Evolutionary conservation across 1,140 invertebrate genomes (phyloP), one percentile per base, ranked within the genome.

Genomic region (Leptoteleia sp.): DNA sequence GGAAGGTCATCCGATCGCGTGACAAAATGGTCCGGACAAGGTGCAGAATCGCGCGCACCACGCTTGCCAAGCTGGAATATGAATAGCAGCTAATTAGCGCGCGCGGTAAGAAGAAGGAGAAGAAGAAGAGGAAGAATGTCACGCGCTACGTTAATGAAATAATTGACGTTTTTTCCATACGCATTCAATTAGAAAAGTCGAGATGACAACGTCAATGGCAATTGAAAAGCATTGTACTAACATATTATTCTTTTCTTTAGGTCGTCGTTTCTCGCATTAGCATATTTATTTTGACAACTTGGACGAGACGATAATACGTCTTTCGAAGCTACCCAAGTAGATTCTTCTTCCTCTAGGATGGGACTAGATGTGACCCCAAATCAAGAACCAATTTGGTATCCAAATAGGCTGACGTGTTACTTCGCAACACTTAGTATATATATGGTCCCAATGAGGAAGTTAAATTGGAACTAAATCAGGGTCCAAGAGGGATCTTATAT

Each of bases 1-100:
- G 45, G 71, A 75, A 75, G 61, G 71, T 75, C 71, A 59, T 43
- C 7, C 35, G 61, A 65, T 67, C 61, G 71, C 71, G 71, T 75
- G 71, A 65, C 70, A 65, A 64, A 73, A 50, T 11, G 11, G 19
- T 50, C 50, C 42, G 57, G 48, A 72, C 54, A 27, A 72, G 68
- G 38, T 48, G 68, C 42, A 57, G 35, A 68, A 59, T 50, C 48
- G 37, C 9, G 9, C 12, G 37, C 45, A 16, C 19, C 59, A 35
- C 42, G 45, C 45, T 25, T 27, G 54, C 15, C 25, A 59, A 6
- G 37, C 16, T 33, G 50, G 16, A 38, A 54, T 65, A 67, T 65
- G 52, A 59, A 75, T 65, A 54, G 19, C 61, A 72, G 68, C 45
- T 62, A 72, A 55, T 65, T 65, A 62, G 50, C 61, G 70, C 52